Percentiles rank a stretch among this genome's conserved stretches.
These are phyloP conservation scores for Scolanthus callimorphus DNA, from an alignment of 92 coral and sea anemone species.

Conservation along the genomic window DNA sequence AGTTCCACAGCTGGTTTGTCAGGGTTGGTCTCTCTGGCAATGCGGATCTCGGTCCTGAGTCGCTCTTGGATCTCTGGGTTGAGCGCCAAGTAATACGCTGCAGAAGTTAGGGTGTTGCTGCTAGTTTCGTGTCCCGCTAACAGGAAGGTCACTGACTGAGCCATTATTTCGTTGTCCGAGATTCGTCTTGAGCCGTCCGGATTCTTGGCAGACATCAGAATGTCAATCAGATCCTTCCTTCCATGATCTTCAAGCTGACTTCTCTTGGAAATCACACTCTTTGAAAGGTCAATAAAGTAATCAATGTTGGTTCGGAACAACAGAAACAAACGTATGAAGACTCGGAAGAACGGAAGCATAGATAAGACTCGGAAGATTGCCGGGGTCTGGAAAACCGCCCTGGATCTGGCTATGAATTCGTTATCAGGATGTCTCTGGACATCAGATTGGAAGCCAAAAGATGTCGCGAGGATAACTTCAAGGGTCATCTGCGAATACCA, in stretches of 20 bases:
- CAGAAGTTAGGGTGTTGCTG: constrained; percentile 25
- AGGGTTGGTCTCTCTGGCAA: constrained; percentile 10
- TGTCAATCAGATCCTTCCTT: constrained; percentile 48
- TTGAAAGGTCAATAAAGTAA: constrained; percentile 2
- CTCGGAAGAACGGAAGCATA: constrained; percentile 16
- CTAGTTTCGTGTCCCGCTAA: constrained; percentile 40
- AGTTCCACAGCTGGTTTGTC: constrained; percentile 2
- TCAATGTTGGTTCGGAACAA: not conserved
- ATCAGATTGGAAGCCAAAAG: constrained; percentile 49
- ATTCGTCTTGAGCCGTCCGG: constrained; percentile 38
- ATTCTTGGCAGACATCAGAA: constrained; percentile 56
- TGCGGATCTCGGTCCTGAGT: too few relatives aligned
- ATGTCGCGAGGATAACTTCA: constrained; percentile 57
- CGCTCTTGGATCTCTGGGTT: constrained; percentile 47
- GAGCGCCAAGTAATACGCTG: constrained; percentile 27
- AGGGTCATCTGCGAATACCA: constrained; percentile 56
- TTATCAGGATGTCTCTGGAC: too few relatives aligned
- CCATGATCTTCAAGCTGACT: constrained; percentile 38
- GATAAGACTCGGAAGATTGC: constrained; percentile 16
- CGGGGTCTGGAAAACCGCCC: too few relatives aligned
- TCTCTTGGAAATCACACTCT: constrained; percentile 20
- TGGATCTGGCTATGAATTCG: too few relatives aligned
- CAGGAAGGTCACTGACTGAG: constrained; percentile 36
- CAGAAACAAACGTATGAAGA: not conserved
- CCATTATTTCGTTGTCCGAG: constrained; percentile 34